Base-by-base conservation (phyloP, 2,888 invertebrate genomes). In the Hyalella azteca region DNA sequence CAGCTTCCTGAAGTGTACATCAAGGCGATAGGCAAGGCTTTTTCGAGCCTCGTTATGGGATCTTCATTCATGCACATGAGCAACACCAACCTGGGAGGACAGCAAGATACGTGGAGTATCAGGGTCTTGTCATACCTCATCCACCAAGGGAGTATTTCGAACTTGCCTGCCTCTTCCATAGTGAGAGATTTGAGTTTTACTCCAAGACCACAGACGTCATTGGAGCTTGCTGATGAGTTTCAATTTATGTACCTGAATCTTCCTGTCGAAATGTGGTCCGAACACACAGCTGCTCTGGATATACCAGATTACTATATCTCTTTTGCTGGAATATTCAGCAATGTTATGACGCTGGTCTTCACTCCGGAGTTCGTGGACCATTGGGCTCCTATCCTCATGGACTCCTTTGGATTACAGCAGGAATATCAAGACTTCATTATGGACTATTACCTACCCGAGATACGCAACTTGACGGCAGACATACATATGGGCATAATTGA, bases 41-140 rank as follows among this genome's bases (percentile, higher is more conserved):
- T 78, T 60, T 13, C 59, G 2, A 60, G 54, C 22, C 32, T 78
- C 3, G 41, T 39, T 11, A 41, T 78, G 39, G 78, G 78, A 22
- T 78, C 78, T 15, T 78, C 78, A 2, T 78, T 78, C 78, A 54
- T 49, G 78, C 78, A 78, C 41, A 19, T 50, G 39, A 78, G 78
- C 32, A 60, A 78, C 66, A 78, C 78, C 13, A n/a, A 78, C 22
- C 9, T 60, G n/a, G 78, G 78, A 49, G 54, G 54, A 19, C 50
- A 54, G 66, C 50, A 49, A 39, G 78, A 78, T 39, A 78, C 49
- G 22, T 26, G 78, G n/a, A 22, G 39, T 19, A 78, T 78, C 36
- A 15, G 54, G 32, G 41, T 78, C 29, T 11, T 78, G 22, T 39
- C 78, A 11, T 60, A 60, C 54, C 36, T 78, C 3, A 39, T 60